A percentile compares a stretch with the other conserved stretches of the same genome.
Conservation (phyloP, 2,113 vertebrate species). For the Phyllostomus hastatus region DNA sequence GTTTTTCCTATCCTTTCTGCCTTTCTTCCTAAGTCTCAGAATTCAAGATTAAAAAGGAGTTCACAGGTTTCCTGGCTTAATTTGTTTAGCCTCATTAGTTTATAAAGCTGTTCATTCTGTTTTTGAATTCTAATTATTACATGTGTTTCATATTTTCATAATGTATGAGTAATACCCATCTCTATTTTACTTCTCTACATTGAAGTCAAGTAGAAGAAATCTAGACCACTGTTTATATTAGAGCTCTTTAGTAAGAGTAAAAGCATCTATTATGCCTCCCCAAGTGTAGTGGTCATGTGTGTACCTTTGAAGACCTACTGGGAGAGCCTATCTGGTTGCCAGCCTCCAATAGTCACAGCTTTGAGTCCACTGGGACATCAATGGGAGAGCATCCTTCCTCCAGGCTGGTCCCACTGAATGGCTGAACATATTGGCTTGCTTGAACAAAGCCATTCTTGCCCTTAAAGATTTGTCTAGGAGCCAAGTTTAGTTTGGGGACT, state of each 20-base stretch:
- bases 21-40: background rate
- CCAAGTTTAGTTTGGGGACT: background rate
- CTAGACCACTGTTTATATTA: background rate
- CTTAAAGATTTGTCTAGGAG: background rate
- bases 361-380: rapidly evolving
- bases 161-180: background rate
- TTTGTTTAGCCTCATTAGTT: background rate
- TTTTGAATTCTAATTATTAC: background rate
- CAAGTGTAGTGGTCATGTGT: rapidly evolving
- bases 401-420: background rate
- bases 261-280: background rate
- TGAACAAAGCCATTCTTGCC: background rate
- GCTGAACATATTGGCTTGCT: background rate
- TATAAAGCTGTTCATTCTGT: background rate
- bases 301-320: background rate
- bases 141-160: background rate
- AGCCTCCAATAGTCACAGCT: background rate
- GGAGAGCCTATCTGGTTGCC: background rate
- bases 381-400: background rate
- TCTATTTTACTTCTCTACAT: background rate
- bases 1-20: background rate
- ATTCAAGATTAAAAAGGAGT: background rate
- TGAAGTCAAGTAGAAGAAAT: background rate
- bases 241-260: background rate
- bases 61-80: background rate